A percentile compares a stretch with the other conserved stretches of the same genome.
Evolutionary conservation across 2,888 invertebrate genomes (phyloP).

Genomic region (Oligia strigilis): DNA sequence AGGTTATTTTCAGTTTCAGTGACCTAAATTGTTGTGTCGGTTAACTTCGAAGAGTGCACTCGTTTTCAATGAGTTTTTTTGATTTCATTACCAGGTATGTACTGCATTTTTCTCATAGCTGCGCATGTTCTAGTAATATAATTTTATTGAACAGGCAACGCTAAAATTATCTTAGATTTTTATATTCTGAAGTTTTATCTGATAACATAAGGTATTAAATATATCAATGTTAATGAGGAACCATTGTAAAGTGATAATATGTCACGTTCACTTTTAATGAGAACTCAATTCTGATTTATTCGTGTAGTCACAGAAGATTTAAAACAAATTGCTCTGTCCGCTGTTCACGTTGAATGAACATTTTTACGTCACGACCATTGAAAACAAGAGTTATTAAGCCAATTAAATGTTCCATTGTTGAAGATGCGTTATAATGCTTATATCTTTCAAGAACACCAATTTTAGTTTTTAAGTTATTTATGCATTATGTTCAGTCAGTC

Average conservation of each 20-base stretch:
- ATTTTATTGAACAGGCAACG: slow-evolving; percentile 18
- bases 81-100: slow-evolving; percentile 71
- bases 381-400: slow-evolving; percentile 66
- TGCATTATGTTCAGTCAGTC: slow-evolving; percentile 26
- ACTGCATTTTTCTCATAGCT: slow-evolving; percentile 26
- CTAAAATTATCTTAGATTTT: slow-evolving; percentile 46
- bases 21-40: slow-evolving; percentile 32
- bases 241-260: slow-evolving; percentile 40
- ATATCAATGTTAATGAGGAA: slow-evolving; percentile 47
- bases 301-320: slow-evolving; percentile 58
- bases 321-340: slow-evolving; percentile 60
- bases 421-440: slow-evolving; percentile 44
- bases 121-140: slow-evolving; percentile 2
- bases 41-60: slow-evolving; percentile 23
- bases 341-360: slow-evolving; percentile 56
- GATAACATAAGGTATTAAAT: slow-evolving; percentile 46
- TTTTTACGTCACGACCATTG: slow-evolving; percentile 62
- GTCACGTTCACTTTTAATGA: slow-evolving; percentile 47
- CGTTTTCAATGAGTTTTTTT: slow-evolving; percentile 73
- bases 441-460: slow-evolving; percentile 43
- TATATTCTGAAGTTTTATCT: slow-evolving; percentile 47
- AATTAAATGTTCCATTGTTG: slow-evolving; percentile 66
- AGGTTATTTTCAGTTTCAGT: slow-evolving; percentile 46
- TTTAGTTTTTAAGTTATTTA: slow-evolving; percentile 40
- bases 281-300: slow-evolving; percentile 62